These are phyloP conservation scores for Cricetomys ansorgei DNA, from an alignment of 2,113 vertebrate genomes.

Conservation along the genomic window DNA sequence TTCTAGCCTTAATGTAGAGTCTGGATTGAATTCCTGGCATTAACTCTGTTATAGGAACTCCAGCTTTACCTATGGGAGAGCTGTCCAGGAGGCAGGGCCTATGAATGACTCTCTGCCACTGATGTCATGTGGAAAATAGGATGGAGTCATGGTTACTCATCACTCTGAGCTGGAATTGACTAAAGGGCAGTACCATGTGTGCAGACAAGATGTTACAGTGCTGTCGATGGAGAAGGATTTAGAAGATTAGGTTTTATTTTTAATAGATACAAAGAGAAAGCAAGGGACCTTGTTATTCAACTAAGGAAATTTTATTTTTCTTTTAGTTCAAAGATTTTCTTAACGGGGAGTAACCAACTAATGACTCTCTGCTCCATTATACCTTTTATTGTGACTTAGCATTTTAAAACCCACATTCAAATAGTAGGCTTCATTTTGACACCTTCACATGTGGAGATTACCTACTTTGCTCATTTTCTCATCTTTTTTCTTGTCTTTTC, in stretches of 20 bases:
- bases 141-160: conserved; percentile 57
- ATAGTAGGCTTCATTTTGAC: neutral
- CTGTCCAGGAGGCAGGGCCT: neutral
- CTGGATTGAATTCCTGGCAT: conserved; percentile 34
- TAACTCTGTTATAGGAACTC: conserved; percentile 41
- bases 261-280: neutral
- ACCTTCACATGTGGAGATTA: neutral
- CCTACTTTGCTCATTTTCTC: neutral
- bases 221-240: conserved; percentile 3
- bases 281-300: conserved; percentile 4
- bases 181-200: neutral
- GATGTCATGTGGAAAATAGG: conserved; percentile 58
- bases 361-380: neutral
- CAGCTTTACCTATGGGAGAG: conserved; percentile 23
- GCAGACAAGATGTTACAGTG: conserved; percentile 48
- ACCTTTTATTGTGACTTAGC: neutral
- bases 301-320: conserved; percentile 18
- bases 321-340: conserved; percentile 37
- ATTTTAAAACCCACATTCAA: neutral
- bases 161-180: conserved; percentile 37
- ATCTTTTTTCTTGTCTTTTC: neutral
- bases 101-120: conserved; percentile 19
- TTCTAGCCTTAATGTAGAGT: neutral
- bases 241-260: neutral
- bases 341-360: neutral